A percentile compares a stretch with the other conserved stretches of the same genome.
Conservation (phyloP, 92 coral and sea anemone species). For the Phenganax subtilis region DNA sequence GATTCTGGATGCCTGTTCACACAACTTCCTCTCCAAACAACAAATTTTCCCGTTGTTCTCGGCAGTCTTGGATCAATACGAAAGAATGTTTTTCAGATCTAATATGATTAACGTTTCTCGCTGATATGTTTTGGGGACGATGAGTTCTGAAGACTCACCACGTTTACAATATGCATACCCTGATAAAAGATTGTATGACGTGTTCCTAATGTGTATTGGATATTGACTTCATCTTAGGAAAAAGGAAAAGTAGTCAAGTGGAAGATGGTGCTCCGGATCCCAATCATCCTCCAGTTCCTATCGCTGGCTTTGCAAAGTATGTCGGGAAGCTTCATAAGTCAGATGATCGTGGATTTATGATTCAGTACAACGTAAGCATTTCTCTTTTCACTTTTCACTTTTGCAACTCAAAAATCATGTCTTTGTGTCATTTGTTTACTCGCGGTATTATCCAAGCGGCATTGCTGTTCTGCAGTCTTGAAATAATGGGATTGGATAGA, state of each 20-base stretch:
- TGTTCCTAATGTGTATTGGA: not conserved
- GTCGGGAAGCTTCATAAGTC: conserved; percentile 95
- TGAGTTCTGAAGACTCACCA: too few species aligned
- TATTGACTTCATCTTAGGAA: conserved; percentile 39
- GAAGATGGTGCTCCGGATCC: conserved; percentile 80
- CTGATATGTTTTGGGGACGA: too few species aligned
- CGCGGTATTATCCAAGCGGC: too few species aligned
- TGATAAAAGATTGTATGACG: too few species aligned
- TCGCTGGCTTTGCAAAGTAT: conserved; percentile 80
- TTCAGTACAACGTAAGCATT: conserved; percentile 80
- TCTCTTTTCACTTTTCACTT: not conserved
- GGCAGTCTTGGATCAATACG: too few species aligned
- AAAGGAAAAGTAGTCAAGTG: conserved; percentile 60
- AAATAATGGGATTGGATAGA: not conserved
- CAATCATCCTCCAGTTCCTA: conserved; percentile 73
- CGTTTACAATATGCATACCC: not conserved
- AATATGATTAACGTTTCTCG: too few species aligned
- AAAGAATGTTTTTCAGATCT: too few species aligned
- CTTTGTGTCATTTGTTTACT: too few species aligned
- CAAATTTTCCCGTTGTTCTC: too few species aligned
- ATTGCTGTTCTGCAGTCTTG: too few species aligned
- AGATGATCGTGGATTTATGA: conserved; percentile 97
- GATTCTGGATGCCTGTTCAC: too few species aligned
- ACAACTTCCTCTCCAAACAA: too few species aligned
- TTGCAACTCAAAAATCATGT: not conserved